Percentiles rank a stretch among this genome's conserved stretches.
phyloP scores from a whole-genome alignment of 2,113 vertebrate genomes.

The Sapayoa aenigma region DNA sequence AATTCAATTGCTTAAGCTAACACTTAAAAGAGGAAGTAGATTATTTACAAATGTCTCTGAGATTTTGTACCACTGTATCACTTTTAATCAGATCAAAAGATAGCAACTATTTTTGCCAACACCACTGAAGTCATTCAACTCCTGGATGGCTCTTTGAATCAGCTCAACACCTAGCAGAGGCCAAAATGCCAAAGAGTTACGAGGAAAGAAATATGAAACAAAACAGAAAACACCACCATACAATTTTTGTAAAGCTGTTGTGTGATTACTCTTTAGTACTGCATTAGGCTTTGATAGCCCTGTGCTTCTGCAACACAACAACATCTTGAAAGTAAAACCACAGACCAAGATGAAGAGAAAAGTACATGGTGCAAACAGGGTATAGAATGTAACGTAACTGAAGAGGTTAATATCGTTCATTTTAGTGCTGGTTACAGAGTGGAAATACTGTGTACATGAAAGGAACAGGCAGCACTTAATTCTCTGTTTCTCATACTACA shows the following conservation, averaged over 20 bases:
- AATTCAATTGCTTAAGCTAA: background rate
- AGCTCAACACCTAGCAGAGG: background rate
- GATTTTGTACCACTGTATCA: background rate
- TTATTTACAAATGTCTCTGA: background rate
- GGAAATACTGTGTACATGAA: background rate
- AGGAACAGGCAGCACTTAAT: background rate
- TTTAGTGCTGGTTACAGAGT: background rate
- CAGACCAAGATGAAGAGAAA: background rate
- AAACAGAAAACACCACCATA: background rate
- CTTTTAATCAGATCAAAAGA: background rate
- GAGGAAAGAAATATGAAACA: background rate
- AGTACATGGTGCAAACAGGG: fast-evolving
- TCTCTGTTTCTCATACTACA: background rate
- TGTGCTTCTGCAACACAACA: background rate
- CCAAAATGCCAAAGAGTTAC: background rate
- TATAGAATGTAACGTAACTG: background rate
- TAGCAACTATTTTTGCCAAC: background rate
- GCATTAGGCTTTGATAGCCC: background rate
- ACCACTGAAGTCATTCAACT: background rate
- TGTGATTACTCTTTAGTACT: background rate
- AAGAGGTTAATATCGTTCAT: background rate
- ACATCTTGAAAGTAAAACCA: background rate
- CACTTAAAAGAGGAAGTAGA: background rate
- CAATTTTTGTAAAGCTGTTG: background rate
- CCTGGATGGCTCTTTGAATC: background rate